Percentiles rank a stretch among this genome's conserved stretches.
Evolutionary conservation across 2,113 vertebrate species (phyloP).

Genomic region (Meleagris gallopavo): DNA sequence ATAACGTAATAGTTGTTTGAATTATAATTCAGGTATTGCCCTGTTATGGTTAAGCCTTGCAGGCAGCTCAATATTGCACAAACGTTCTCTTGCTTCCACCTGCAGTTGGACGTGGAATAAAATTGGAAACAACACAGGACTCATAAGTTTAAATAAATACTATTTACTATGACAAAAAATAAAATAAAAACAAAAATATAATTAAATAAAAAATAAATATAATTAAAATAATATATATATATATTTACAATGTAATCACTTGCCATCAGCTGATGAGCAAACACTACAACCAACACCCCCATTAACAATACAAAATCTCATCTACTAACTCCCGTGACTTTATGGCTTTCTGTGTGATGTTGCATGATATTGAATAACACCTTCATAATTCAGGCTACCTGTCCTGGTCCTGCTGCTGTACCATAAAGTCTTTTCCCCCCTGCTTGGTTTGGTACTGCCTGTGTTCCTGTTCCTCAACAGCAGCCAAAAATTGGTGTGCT

Average conservation of each 20-base stretch:
- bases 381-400: background rate
- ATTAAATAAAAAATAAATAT: background rate
- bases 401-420: no score
- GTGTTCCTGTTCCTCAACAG: no score
- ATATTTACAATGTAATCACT: background rate
- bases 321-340: no score
- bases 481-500: no score
- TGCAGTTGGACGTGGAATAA: no score
- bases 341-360: background rate
- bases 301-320: background rate
- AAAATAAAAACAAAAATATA: background rate
- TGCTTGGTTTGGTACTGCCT: no score
- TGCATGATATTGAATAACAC: background rate
- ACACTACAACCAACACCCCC: background rate
- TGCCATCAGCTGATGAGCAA: background rate
- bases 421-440: no score
- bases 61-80: no score
- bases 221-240: background rate
- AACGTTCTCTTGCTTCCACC: no score
- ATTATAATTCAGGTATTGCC: background rate
- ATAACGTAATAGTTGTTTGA: background rate
- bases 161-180: background rate
- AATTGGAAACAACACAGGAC: no score
- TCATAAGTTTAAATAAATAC: background rate
- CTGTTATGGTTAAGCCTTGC: no score